phyloP scores from a whole-genome alignment of 2,888 invertebrate genomes.

The Coelopa pilipes region DNA sequence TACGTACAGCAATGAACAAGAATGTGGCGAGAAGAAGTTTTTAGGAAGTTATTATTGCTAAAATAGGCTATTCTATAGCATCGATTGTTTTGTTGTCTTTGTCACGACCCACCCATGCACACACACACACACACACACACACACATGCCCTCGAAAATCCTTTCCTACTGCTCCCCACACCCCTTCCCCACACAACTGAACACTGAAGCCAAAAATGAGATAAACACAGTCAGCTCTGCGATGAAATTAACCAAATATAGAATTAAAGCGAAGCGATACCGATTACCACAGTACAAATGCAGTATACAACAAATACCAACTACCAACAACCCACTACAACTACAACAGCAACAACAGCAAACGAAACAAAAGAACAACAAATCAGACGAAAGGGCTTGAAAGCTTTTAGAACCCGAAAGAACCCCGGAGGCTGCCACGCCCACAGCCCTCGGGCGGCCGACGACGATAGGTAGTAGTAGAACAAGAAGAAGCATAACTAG shows the following conservation, averaged over 20 bases:
- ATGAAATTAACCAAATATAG: constrained; percentile 40
- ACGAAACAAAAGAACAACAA: constrained; percentile 19
- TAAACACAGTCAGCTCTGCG: constrained; percentile 29
- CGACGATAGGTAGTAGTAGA: background rate
- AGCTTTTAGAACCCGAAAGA: constrained; percentile 11
- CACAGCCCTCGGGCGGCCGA: too few species aligned
- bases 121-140: constrained; percentile 42
- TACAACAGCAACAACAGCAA: constrained; percentile 14
- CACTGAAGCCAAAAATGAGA: constrained; percentile 33
- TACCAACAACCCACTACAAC: background rate
- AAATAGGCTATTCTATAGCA: constrained; percentile 68
- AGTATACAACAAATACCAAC: constrained; percentile 25
- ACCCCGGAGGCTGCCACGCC: background rate
- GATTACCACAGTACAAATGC: constrained; percentile 29
- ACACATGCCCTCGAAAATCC: constrained; percentile 26
- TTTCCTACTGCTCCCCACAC: background rate
- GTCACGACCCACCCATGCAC: constrained; percentile 24
- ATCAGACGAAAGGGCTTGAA: constrained; percentile 28
- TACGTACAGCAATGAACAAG: constrained; percentile 67
- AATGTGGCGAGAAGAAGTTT: constrained; percentile 63
- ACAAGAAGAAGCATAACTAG: constrained; percentile 27
- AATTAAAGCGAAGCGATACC: constrained; percentile 23
- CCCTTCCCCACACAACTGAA: constrained; percentile 1
- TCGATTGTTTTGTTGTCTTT: constrained; percentile 49
- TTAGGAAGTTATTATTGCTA: constrained; percentile 68